Conservation (phyloP, 2,113 vertebrate species). For the Reinhardtius hippoglossoides region DNA sequence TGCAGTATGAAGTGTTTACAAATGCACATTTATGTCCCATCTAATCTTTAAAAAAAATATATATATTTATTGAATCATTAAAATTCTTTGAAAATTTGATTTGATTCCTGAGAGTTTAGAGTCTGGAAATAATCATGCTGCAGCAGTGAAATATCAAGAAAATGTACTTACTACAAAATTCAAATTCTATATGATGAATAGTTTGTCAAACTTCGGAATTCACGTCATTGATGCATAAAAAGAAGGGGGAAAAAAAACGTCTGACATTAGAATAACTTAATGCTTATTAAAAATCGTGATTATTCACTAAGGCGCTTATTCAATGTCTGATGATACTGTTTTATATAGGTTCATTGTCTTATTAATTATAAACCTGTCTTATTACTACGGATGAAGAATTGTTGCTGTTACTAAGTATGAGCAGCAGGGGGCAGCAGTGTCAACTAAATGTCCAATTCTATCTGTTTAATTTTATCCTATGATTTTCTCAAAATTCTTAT, state of each 20-base stretch:
- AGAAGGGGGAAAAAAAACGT: too few species aligned
- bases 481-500: too few species aligned
- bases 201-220: too few species aligned
- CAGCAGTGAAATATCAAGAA: too few species aligned
- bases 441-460: neutral
- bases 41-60: constrained; percentile 28
- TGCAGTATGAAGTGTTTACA: constrained; percentile 58
- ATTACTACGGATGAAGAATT: neutral
- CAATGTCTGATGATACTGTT: neutral
- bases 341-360: neutral
- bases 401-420: neutral
- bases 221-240: too few species aligned
- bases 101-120: constrained; percentile 1
- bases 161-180: neutral
- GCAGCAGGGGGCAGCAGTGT: neutral
- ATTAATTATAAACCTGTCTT: too few species aligned
- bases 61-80: constrained; percentile 59
- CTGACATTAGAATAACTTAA: too few species aligned
- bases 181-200: neutral
- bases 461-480: too few species aligned
- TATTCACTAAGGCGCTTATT: too few species aligned
- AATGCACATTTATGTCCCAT: constrained; percentile 37
- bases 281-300: too few species aligned
- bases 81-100: constrained; percentile 36
- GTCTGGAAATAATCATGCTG: neutral